phyloP scores from a whole-genome alignment of 2,797 vertebrate species.

The Enteromius radiatus region DNA sequence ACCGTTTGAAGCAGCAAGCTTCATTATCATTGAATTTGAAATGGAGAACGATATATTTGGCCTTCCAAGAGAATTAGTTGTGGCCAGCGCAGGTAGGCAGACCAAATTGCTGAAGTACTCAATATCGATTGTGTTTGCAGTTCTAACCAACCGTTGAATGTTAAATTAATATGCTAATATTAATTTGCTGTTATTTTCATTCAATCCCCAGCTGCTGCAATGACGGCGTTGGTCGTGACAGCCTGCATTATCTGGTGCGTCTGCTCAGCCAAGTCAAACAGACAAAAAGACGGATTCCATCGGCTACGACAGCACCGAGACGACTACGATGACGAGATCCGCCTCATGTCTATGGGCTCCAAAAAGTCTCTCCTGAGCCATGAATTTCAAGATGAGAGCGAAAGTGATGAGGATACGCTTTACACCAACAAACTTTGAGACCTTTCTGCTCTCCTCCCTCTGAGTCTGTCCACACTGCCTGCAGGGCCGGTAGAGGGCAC shows the following conservation, averaged over 20 bases:
- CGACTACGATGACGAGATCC: conserved; percentile 95
- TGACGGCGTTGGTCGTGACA: conserved; percentile 92
- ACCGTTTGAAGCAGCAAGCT: conserved; percentile 83
- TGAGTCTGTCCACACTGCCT: conserved; percentile 7
- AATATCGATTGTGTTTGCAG: background rate
- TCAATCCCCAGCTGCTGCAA: conserved; percentile 85
- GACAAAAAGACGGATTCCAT: conserved; percentile 96
- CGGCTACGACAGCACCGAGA: conserved; percentile 93
- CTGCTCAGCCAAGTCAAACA: conserved; percentile 93
- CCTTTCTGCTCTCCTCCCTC: background rate
- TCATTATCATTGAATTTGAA: conserved; percentile 88
- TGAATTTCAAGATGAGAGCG: conserved; percentile 97
- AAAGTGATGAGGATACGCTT: conserved; percentile 96
- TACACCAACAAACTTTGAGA: conserved; percentile 96
- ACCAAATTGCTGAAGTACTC: background rate
- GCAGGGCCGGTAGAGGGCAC: conserved; percentile 50
- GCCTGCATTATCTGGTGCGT: conserved; percentile 98
- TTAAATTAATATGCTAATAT: background rate
- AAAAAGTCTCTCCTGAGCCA: conserved; percentile 95
- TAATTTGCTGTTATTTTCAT: background rate
- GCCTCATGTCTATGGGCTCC: conserved; percentile 92
- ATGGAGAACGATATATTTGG: conserved; percentile 94
- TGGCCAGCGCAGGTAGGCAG: conserved; percentile 90
- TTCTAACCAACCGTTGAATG: background rate
- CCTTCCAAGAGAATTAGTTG: conserved; percentile 91